Evolutionary conservation across 1,140 invertebrate species (phyloP).

Genomic region (Sogatella furcifera): DNA sequence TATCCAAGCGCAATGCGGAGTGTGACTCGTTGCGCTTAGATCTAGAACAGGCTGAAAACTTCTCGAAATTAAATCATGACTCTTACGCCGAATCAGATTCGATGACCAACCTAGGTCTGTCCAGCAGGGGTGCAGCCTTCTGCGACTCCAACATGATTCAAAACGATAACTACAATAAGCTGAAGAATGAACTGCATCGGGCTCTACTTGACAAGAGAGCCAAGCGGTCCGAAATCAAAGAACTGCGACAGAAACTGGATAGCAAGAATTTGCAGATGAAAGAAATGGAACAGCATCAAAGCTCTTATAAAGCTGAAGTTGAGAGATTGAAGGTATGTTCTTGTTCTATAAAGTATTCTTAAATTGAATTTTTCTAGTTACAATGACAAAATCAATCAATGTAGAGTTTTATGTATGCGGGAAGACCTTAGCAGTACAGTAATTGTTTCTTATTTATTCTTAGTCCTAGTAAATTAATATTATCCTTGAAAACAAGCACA

Average conservation of each 20-base stretch:
- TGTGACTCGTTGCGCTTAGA: background rate
- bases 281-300: background rate
- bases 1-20: slow-evolving; percentile 30
- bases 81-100: slow-evolving; percentile 3
- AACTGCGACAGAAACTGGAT: background rate
- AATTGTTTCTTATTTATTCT: too few species aligned
- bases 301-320: too few species aligned
- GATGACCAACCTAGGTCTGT: slow-evolving; percentile 21
- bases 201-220: background rate
- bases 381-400: too few species aligned
- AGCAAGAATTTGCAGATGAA: slow-evolving; percentile 28
- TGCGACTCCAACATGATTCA: slow-evolving; percentile 27
- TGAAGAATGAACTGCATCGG: slow-evolving; percentile 13
- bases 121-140: slow-evolving; percentile 29
- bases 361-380: too few species aligned
- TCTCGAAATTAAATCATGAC: background rate
- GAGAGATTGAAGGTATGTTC: too few species aligned
- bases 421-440: too few species aligned
- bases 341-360: too few species aligned
- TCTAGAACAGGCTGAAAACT: background rate
- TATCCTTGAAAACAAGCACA: too few species aligned
- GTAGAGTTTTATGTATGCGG: too few species aligned
- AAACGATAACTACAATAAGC: slow-evolving; percentile 30
- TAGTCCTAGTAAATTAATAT: too few species aligned
- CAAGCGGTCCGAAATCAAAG: background rate